Percentiles rank a stretch among this genome's conserved stretches.
Conservation (phyloP, 35 echinoderm and acorn worm genomes). For the Lytechinus variegatus region DNA sequence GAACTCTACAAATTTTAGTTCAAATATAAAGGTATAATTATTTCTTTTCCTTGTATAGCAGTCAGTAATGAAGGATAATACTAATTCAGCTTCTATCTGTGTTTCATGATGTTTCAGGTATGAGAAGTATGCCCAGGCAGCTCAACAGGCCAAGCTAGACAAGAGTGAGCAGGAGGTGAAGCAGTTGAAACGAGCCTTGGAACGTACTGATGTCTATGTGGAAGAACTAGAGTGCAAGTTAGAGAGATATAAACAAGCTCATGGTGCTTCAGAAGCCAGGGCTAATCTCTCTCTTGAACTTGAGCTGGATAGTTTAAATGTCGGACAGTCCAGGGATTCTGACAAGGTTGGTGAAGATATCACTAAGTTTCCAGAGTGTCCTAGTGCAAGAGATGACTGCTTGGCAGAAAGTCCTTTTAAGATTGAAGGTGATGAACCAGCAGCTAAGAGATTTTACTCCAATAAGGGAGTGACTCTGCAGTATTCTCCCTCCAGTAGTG, state of each 20-base stretch:
- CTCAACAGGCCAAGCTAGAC: constrained; percentile 69
- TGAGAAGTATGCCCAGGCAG: constrained; percentile 79
- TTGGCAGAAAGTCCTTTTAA: neutral
- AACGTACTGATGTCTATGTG: constrained; percentile 80
- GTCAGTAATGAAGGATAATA: neutral
- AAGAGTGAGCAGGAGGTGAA: constrained; percentile 70
- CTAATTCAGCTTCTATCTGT: neutral
- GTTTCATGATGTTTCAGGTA: constrained; percentile 59
- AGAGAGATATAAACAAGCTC: constrained; percentile 30
- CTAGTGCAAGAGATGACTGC: neutral
- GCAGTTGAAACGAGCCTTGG: constrained; percentile 82
- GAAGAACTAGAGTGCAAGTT: constrained; percentile 78
- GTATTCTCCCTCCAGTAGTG: neutral
- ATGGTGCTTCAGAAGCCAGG: constrained; percentile 26
- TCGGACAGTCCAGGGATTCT: neutral
- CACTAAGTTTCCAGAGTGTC: neutral
- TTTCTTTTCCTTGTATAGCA: neutral
- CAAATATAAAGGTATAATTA: neutral
- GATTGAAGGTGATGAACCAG: constrained; percentile 7
- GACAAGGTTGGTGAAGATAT: neutral
- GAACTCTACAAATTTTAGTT: neutral
- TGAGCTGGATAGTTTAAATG: neutral
- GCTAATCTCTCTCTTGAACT: neutral
- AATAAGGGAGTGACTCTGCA: neutral
- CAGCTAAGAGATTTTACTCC: constrained; percentile 14